These are phyloP conservation scores for Vanessa atalanta DNA, from an alignment of 1,140 invertebrate species.

Conservation along the genomic window DNA sequence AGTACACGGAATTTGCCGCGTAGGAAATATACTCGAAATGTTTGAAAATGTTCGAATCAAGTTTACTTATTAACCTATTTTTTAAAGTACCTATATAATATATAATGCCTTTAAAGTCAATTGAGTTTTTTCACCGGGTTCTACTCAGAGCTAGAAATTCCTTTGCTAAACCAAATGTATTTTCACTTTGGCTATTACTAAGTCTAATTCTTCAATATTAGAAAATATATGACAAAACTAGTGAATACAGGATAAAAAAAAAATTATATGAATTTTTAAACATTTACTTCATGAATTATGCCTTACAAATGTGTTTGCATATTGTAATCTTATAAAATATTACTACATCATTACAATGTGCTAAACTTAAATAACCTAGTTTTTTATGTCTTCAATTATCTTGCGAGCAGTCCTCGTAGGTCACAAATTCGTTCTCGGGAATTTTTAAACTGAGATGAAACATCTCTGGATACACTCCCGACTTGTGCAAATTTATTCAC, in stretches of 20 bases:
- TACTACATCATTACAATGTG: conserved; percentile 77
- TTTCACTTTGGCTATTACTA: too few species aligned
- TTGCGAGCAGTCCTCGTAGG: conserved; percentile 68
- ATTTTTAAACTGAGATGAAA: conserved; percentile 22
- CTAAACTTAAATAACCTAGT: conserved; percentile 77
- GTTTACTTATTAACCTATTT: too few species aligned
- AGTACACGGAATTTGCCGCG: too few species aligned
- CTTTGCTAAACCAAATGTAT: too few species aligned
- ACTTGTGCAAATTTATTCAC: conserved; percentile 42
- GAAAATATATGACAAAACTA: background rate
- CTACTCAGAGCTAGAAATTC: too few species aligned
- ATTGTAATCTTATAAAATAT: conserved; percentile 78
- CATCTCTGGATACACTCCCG: conserved; percentile 2
- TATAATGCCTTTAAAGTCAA: too few species aligned
- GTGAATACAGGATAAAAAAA: conserved; percentile 26
- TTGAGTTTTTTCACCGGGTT: too few species aligned
- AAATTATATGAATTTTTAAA: conserved; percentile 58
- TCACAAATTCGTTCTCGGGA: conserved; percentile 39
- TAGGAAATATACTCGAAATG: too few species aligned
- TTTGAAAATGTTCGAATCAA: too few species aligned
- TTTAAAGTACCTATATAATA: too few species aligned
- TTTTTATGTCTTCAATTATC: conserved; percentile 68
- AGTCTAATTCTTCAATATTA: too few species aligned
- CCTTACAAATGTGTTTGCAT: conserved; percentile 77
- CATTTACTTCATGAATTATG: conserved; percentile 79